A percentile compares a stretch with the other conserved stretches of the same genome.
phyloP scores from a whole-genome alignment of 2,797 vertebrate genomes.

The Macropus fuliginosus region DNA sequence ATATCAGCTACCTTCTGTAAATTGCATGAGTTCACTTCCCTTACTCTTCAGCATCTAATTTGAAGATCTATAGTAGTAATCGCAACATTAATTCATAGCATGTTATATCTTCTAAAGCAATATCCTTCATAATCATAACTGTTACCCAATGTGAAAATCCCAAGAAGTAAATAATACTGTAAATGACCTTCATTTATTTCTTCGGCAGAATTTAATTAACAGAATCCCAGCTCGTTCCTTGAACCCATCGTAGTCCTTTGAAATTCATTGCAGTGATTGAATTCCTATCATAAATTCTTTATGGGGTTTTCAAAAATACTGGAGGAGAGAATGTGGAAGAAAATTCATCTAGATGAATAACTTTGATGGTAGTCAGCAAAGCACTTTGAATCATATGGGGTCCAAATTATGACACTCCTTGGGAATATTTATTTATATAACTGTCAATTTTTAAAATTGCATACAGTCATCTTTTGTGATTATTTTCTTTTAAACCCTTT shows the following conservation, averaged over 20 bases:
- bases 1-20: constrained; percentile 11
- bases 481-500: constrained; percentile 57
- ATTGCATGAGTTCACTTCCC: neutral
- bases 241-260: constrained; percentile 26
- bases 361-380: constrained; percentile 39
- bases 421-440: constrained; percentile 41
- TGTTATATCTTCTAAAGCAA: constrained; percentile 45
- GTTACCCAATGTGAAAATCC: constrained; percentile 37
- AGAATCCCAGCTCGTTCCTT: constrained; percentile 12
- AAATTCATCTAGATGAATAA: constrained; percentile 36
- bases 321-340: constrained; percentile 22
- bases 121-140: constrained; percentile 43
- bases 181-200: constrained; percentile 62
- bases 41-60: constrained; percentile 23
- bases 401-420: neutral
- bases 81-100: constrained; percentile 2
- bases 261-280: constrained; percentile 54
- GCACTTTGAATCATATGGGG: neutral
- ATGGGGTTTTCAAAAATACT: constrained; percentile 51
- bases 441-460: constrained; percentile 34
- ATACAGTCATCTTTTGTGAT: constrained; percentile 4
- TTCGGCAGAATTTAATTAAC: constrained; percentile 61
- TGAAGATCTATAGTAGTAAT: constrained; percentile 31
- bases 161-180: constrained; percentile 58
- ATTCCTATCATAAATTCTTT: constrained; percentile 48